Evolutionary conservation across 2,888 invertebrate genomes (phyloP), one percentile per base, ranked within the genome.

Genomic region (Acronicta alni): DNA sequence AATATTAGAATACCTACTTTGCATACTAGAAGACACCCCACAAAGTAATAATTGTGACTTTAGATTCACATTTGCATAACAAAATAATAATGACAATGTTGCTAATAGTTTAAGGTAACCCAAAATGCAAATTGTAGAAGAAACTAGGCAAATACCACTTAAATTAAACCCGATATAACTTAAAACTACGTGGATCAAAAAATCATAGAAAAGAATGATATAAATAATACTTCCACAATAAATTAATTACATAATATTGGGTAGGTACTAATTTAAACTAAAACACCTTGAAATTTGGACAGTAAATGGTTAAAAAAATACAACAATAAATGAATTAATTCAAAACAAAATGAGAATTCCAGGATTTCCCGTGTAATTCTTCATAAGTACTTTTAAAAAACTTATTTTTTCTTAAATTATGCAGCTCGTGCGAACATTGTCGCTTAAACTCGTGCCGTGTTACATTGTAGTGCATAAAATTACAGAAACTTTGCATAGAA

Each of bases 401-500:
- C 14, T 2, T 35, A 1, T 26, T 16, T 20, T 57, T 41, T 45
- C 18, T 15, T 47, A 56, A 46, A 54, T 61, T 55, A 69, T 51
- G 55, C 53, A 45, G 66, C 71, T 67, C 62, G 60, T 53, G 62
- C 58, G 32, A 57, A 49, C 52, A 48, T 45, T 53, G 44, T 47
- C 37, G 37, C 18, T 48, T 48, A 55, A 20, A 73, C 64, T 54
- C 72, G 67, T 75, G 72, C 75, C 72, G 76, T 79, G 66, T 75
- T 70, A 4, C n/a, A 35, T 35, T n/a, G 63, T 56, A 66, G 67
- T 70, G 75, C 71, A 80, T 81, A 76, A 71, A 75, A 81, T 81
- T 81, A 78, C 66, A 67, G 57, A 53, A 41, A 72, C 66, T 83
- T 83, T 80, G 75, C 80, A 79, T 80, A 61, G 63, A 20, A 51